Evolutionary conservation across 2,888 invertebrate genomes (phyloP).

Genomic region (Lydus trimaculatus): DNA sequence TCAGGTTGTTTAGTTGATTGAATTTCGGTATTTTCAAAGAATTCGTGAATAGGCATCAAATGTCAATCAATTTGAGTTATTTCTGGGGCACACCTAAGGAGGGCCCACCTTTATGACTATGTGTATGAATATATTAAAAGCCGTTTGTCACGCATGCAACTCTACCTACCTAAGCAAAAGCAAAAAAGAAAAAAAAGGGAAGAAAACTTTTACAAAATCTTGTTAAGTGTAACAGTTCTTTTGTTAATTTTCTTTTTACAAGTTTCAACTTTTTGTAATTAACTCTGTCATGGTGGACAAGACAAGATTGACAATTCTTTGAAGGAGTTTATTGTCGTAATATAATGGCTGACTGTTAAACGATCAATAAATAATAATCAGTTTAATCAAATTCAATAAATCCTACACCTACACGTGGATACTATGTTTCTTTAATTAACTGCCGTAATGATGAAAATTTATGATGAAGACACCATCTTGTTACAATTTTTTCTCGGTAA

Average conservation of each 20-base stretch:
- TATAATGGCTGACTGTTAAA: neutral
- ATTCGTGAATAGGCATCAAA: conserved; percentile 38
- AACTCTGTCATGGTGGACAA: neutral
- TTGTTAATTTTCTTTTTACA: neutral
- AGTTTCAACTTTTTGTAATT: too few relatives aligned
- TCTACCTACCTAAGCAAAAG: conserved; percentile 8
- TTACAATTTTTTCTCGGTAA: neutral
- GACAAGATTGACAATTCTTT: neutral
- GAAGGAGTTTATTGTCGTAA: neutral
- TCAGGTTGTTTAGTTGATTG: neutral
- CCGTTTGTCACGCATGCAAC: conserved; percentile 37
- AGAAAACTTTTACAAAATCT: neutral
- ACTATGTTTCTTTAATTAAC: neutral
- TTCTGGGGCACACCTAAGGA: conserved; percentile 49
- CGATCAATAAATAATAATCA: conserved; percentile 1
- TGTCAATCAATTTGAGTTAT: conserved; percentile 52
- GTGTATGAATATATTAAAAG: conserved; percentile 40
- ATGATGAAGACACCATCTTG: neutral
- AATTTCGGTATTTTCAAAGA: neutral
- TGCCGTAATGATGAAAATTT: neutral
- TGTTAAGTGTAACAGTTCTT: conserved; percentile 1
- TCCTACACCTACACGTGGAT: neutral
- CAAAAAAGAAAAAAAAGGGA: neutral
- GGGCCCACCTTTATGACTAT: conserved; percentile 39
- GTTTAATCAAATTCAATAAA: neutral